phyloP scores from a whole-genome alignment of 2,888 invertebrate genomes.

The Eupeodes luniger region DNA sequence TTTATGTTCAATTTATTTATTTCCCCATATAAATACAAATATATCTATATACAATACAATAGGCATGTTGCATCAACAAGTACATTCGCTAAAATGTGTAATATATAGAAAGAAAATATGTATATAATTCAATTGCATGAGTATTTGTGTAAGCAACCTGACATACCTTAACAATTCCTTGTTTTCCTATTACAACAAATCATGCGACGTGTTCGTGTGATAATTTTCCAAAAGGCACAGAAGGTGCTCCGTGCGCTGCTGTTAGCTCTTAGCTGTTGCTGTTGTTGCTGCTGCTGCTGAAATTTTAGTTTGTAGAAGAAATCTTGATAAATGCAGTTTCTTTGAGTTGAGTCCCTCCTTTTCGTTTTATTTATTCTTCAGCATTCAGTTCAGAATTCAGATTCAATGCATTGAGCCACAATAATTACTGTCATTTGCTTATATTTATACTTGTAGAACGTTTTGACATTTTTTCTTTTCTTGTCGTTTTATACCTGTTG shows the following conservation, averaged over 20 bases:
- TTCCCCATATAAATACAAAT: slow-evolving; percentile 20
- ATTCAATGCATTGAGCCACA: slow-evolving; percentile 46
- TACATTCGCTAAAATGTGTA: slow-evolving; percentile 37
- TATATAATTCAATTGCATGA: slow-evolving; percentile 33
- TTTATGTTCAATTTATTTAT: slow-evolving; percentile 27
- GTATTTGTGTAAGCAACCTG: slow-evolving; percentile 26
- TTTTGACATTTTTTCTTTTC: slow-evolving; percentile 57
- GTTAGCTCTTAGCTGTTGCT: neutral
- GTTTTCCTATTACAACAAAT: slow-evolving; percentile 57
- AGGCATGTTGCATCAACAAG: slow-evolving; percentile 37
- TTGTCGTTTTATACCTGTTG: slow-evolving; percentile 61
- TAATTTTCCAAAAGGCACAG: slow-evolving; percentile 46
- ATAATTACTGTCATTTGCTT: slow-evolving; percentile 57
- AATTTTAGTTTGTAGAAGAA: slow-evolving; percentile 10
- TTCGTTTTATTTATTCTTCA: slow-evolving; percentile 31
- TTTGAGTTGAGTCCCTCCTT: slow-evolving; percentile 9
- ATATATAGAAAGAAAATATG: neutral
- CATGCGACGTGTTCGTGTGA: slow-evolving; percentile 63
- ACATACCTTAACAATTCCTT: slow-evolving; percentile 69
- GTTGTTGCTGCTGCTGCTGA: neutral
- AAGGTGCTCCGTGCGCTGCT: slow-evolving; percentile 3
- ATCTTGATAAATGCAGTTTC: slow-evolving; percentile 54
- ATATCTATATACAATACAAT: neutral
- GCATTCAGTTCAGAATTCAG: slow-evolving; percentile 48
- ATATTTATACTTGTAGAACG: slow-evolving; percentile 46